Evolutionary conservation across 2,888 invertebrate species (phyloP).

Genomic region (Allolobophora icterica): DNA sequence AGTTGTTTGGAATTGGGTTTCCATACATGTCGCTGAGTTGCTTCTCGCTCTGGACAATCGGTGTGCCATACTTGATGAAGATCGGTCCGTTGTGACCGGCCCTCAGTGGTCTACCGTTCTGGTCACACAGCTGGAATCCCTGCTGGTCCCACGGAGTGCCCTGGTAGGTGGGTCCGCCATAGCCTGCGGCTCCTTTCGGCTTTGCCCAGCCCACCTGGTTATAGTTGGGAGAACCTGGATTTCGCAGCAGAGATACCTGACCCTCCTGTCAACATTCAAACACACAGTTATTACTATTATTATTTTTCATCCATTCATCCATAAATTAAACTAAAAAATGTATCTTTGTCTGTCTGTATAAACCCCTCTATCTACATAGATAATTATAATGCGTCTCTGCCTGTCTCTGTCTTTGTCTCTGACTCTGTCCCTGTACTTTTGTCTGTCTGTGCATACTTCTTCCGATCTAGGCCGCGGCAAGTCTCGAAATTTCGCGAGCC

Average conservation of each 20-base stretch:
- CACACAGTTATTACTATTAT: background rate
- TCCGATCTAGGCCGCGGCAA: no score
- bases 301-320: no score
- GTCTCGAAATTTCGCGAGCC: no score
- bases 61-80: constrained; percentile 22
- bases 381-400: no score
- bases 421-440: no score
- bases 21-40: constrained; percentile 21
- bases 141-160: constrained; percentile 24
- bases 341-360: no score
- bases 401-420: no score
- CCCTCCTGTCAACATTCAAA: background rate
- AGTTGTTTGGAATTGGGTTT: background rate
- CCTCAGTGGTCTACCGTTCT: background rate
- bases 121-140: constrained; percentile 24
- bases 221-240: constrained; percentile 4
- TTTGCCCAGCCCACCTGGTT: background rate
- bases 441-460: no score
- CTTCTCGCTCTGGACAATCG: background rate
- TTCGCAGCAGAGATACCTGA: constrained; percentile 1
- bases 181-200: background rate
- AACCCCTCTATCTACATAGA: no score
- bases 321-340: no score
- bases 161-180: background rate
- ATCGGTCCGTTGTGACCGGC: background rate